Evolutionary conservation across 2,888 invertebrate species (phyloP), one percentile per base, ranked within the genome.

Genomic region (Melinopterus prodromus): DNA sequence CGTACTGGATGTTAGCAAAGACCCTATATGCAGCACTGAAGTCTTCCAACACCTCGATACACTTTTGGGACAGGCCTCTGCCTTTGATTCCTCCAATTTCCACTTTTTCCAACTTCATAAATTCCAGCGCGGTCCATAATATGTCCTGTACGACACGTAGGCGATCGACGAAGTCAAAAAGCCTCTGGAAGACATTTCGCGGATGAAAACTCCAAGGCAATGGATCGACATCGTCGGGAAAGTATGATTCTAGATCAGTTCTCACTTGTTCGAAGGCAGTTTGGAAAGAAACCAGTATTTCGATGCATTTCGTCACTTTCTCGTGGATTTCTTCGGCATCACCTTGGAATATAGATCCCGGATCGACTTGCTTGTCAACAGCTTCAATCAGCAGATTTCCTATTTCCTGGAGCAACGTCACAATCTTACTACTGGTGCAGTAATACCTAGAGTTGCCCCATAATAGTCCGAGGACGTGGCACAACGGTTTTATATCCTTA

Each of bases 91-190:
- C 90, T 0, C 88, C 89, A 82, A 90, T 87, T 83, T 89, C 90
- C 0, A 90, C 93, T 87, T 96, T 97, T 88, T 98, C 98, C 81
- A 98, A 88, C 87, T 97, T 97, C 72, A 93, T 89, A 88, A 97
- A 97, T 87, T 98, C 98, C 2, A 94, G 90, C 0, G 95, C 95
- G 0, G 95, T 94, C 71, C 93, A 92, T 83, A 98, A 93, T 82
- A 98, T 91, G 2, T 90, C 90, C 89, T 94, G 90, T 6, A 96
- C 91, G 85, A 94, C 91, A 77, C 90, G 89, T 0, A 96, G 89
- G 9, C 96, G 90, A 15, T 92, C 90, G 79, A 93, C 89, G 86
- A 94, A 96, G 0, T 91, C 87, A 79, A 93, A 91, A 79, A 94
- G 91, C 6, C 96, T 89, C 86, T 91, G 90, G 85, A 97, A 96